Evolutionary conservation across 2,113 vertebrate genomes (phyloP), one percentile per base, ranked within the genome.

Genomic region (Rhinichthys klamathensis): DNA sequence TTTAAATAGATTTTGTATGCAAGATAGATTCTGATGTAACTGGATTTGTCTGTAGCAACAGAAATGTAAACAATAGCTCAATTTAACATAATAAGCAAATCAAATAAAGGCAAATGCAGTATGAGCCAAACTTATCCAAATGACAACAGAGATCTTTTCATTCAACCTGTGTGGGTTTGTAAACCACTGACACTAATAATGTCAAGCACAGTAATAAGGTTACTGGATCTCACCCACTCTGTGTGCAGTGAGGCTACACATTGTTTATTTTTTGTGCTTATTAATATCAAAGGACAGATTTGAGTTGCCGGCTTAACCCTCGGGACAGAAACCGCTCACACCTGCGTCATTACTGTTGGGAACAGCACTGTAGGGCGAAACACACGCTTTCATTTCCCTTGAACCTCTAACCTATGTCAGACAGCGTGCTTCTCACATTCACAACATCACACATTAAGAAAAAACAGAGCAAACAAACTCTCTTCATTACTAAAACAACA

Each of bases 261-360:
- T 13, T 16, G 23, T 25, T 27, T 41, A 41, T 41, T 44, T 58
- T 18, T 21, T 56, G 6, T 56, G 23, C 77, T 25, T 15, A 30
- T n/a, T 80, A 80, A 80, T 46, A 6, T 44, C 38, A 63, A 46
- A 80, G 12, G 78, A 80, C 78, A 63, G 78, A 80, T 46, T 12
- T 38, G 75, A 78, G 75, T 56, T 58, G 18, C 30, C 6, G 51
- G 75, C 77, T 30, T 63, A 18, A 51, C 58, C 83, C 30, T 51
- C 51, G 12, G n/a, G 73, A 78, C 49, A 78, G 60, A 46, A 49
- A 58, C 60, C 25, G 13, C 83, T 77, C 58, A 9, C 58, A 69
- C 74, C 74, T 78, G 74, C 83, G 74, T 84, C 83, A 84, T 46
- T 54, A 77, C 61, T 38, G 49, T 51, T 67, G n/a, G 13, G 60